phyloP scores from a whole-genome alignment of 2,888 invertebrate species.

The Latrodectus hesperus region DNA sequence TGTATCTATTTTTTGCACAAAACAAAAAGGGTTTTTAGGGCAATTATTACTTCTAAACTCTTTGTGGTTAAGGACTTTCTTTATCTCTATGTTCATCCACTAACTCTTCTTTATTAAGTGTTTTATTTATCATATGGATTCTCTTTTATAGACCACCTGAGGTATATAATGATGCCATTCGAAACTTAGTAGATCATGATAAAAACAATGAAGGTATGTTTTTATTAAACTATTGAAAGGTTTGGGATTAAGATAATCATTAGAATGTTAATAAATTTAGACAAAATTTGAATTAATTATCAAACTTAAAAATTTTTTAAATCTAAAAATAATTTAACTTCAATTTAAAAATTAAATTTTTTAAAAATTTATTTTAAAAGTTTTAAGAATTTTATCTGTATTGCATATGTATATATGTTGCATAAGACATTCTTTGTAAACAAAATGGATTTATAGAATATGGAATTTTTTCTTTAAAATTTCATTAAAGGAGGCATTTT shows the following conservation, averaged over 20 bases:
- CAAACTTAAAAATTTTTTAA: neutral
- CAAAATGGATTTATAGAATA: too few relatives aligned
- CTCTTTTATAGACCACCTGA: slow-evolving; percentile 65
- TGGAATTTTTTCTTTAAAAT: too few relatives aligned
- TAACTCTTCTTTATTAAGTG: neutral
- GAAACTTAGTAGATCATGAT: slow-evolving; percentile 67
- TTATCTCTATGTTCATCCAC: neutral
- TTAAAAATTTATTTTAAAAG: too few relatives aligned
- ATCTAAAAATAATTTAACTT: too few relatives aligned
- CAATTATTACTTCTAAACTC: neutral
- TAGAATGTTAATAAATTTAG: neutral
- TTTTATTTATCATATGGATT: neutral
- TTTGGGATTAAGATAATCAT: neutral
- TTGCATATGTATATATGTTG: too few relatives aligned
- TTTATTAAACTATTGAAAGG: neutral
- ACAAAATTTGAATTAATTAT: neutral
- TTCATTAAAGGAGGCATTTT: too few relatives aligned
- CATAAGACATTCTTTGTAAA: too few relatives aligned
- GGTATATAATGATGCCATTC: slow-evolving; percentile 65
- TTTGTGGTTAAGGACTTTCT: slow-evolving; percentile 4
- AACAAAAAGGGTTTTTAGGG: slow-evolving; percentile 53
- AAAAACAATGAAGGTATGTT: slow-evolving; percentile 60
- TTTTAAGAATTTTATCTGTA: too few relatives aligned
- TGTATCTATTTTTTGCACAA: slow-evolving; percentile 18
- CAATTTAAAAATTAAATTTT: too few relatives aligned